Conservation (phyloP, 1,140 invertebrate species). For the Dufourea novaeangliae region DNA sequence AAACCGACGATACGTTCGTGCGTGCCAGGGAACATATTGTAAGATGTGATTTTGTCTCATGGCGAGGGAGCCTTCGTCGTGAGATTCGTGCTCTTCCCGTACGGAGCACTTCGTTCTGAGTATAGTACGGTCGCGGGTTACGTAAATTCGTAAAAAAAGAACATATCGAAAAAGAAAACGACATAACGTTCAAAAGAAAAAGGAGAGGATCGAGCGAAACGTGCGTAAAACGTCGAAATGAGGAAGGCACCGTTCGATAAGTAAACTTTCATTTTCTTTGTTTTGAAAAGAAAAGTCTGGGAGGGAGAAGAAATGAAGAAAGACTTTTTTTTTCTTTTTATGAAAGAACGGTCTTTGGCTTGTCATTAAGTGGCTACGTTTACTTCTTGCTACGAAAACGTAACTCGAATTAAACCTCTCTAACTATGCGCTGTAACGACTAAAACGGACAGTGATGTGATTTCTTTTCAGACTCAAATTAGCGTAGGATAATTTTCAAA, state of each 20-base stretch:
- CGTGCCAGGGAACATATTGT: slow-evolving; percentile 70
- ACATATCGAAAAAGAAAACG: slow-evolving; percentile 21
- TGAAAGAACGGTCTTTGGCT: neutral
- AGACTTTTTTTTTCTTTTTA: neutral
- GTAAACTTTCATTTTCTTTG: slow-evolving; percentile 66
- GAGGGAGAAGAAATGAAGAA: neutral
- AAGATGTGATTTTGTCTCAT: slow-evolving; percentile 71
- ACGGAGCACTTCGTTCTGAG: slow-evolving; percentile 33
- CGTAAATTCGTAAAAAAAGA: slow-evolving; percentile 66
- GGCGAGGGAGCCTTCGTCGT: slow-evolving; percentile 62
- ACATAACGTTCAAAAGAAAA: slow-evolving; percentile 35
- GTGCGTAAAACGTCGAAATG: slow-evolving; percentile 65
- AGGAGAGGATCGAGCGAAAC: slow-evolving; percentile 45
- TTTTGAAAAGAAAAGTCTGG: slow-evolving; percentile 3
- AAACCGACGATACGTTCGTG: slow-evolving; percentile 29
- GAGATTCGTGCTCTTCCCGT: slow-evolving; percentile 40
- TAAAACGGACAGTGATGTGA: slow-evolving; percentile 3
- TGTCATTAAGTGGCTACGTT: neutral
- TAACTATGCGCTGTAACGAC: slow-evolving; percentile 7
- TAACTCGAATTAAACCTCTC: neutral
- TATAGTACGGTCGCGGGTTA: slow-evolving; percentile 62
- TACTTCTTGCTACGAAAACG: neutral
- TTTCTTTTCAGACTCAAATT: neutral
- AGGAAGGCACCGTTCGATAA: slow-evolving; percentile 76
- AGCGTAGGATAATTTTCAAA: slow-evolving; percentile 2